Conservation (phyloP, 2,888 invertebrate species). For the Actias luna region DNA sequence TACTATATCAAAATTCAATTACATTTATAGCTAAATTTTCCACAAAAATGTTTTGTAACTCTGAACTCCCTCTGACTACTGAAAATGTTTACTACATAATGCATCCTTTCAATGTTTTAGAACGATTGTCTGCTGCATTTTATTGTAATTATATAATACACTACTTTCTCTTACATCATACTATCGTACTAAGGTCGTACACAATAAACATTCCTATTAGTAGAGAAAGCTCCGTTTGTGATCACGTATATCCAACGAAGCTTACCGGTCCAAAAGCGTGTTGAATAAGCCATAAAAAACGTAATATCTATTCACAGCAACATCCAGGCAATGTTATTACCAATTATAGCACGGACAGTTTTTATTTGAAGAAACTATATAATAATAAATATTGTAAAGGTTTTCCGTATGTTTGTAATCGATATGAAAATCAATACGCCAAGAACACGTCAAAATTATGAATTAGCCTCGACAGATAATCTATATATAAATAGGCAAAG, state of each 20-base stretch:
- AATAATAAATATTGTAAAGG: background rate
- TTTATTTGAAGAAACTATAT: background rate
- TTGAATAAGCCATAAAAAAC: constrained; percentile 60
- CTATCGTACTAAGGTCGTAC: background rate
- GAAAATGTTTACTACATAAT: no score
- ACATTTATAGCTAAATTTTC: no score
- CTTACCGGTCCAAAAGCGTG: constrained; percentile 70
- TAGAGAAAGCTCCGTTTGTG: constrained; percentile 21
- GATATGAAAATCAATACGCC: background rate
- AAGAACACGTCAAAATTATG: no score
- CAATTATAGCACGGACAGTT: background rate
- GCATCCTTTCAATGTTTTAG: background rate
- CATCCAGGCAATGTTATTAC: background rate
- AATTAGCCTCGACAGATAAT: no score
- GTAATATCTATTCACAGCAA: constrained; percentile 19
- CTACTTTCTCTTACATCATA: background rate
- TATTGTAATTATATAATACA: background rate
- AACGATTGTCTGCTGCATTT: background rate
- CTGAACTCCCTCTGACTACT: no score
- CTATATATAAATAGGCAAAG: no score
- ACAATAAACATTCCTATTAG: background rate
- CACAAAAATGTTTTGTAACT: no score
- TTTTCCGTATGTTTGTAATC: background rate
- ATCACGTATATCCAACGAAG: constrained; percentile 36
- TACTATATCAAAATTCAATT: no score